These are phyloP conservation scores for Platynereis dumerilii DNA, from an alignment of 2,888 invertebrate genomes.

Conservation along the genomic window DNA sequence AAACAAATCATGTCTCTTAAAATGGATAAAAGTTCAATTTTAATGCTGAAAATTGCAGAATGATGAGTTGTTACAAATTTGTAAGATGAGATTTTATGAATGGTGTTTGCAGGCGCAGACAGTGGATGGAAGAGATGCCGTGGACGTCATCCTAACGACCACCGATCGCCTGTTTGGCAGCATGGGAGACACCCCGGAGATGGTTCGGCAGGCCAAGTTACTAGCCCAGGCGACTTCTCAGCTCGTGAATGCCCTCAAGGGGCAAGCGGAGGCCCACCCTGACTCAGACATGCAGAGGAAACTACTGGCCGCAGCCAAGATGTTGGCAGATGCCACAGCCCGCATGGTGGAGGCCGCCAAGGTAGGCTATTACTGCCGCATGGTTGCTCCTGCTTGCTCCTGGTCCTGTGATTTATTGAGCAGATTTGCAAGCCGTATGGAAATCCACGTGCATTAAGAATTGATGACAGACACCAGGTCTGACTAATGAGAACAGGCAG, in stretches of 20 bases:
- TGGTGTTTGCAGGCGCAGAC: no score
- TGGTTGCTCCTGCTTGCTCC: no score
- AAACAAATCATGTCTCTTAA: no score
- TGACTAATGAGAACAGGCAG: no score
- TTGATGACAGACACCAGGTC: no score
- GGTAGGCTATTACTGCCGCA: conserved; percentile 41
- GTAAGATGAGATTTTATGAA: no score
- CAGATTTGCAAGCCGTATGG: no score
- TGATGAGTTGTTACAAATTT: no score
- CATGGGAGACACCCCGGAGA: conserved; percentile 86
- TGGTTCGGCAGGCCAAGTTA: conserved; percentile 90
- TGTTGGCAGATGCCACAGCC: conserved; percentile 92
- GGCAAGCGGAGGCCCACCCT: conserved; percentile 88
- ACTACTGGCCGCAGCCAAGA: conserved; percentile 91
- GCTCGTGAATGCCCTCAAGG: conserved; percentile 90
- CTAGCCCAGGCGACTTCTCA: conserved; percentile 89
- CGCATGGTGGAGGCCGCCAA: conserved; percentile 96
- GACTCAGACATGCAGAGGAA: conserved; percentile 88
- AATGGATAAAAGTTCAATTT: no score
- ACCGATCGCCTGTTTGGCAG: conserved; percentile 87
- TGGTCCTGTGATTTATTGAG: no score
- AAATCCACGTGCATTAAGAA: no score
- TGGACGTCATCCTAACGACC: conserved; percentile 88
- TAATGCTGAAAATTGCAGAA: no score
- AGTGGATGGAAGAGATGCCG: conserved; percentile 68